Conservation (phyloP, 1,140 invertebrate species). For the Hycleus phaleratus region DNA sequence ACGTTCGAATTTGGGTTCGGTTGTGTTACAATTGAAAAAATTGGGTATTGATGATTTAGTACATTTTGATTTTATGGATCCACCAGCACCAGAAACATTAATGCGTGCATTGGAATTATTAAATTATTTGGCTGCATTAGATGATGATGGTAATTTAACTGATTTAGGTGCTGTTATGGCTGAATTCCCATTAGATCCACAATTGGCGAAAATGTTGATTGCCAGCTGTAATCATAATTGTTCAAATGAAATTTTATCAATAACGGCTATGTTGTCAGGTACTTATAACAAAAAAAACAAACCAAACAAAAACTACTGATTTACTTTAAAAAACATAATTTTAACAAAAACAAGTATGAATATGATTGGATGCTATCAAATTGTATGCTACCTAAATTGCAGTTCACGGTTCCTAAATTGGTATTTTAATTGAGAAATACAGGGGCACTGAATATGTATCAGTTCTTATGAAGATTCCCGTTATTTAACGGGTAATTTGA, state of each 20-base stretch:
- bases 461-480: too few relatives aligned
- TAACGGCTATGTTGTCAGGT: slow-evolving; percentile 99
- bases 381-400: too few relatives aligned
- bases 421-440: too few relatives aligned
- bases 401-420: too few relatives aligned
- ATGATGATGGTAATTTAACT: slow-evolving; percentile 94
- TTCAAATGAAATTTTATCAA: slow-evolving; percentile 98
- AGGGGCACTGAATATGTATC: too few relatives aligned
- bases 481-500: too few relatives aligned
- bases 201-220: slow-evolving; percentile 98
- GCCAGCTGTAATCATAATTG: slow-evolving; percentile 95
- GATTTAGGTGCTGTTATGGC: slow-evolving; percentile 98
- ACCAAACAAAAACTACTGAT: too few relatives aligned
- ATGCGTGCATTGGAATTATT: slow-evolving; percentile 97
- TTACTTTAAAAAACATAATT: too few relatives aligned
- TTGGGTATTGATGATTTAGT: slow-evolving; percentile 98
- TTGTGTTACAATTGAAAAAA: slow-evolving; percentile 97
- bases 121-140: slow-evolving; percentile 93
- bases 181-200: slow-evolving; percentile 98
- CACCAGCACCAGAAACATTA: slow-evolving; percentile 99
- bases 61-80: slow-evolving; percentile 99
- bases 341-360: too few relatives aligned
- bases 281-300: slow-evolving; percentile 35
- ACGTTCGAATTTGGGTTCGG: slow-evolving; percentile 89
- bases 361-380: too few relatives aligned